phyloP scores from a whole-genome alignment of 2,113 vertebrate genomes.

The Boulengeromyrus knoepffleri region DNA sequence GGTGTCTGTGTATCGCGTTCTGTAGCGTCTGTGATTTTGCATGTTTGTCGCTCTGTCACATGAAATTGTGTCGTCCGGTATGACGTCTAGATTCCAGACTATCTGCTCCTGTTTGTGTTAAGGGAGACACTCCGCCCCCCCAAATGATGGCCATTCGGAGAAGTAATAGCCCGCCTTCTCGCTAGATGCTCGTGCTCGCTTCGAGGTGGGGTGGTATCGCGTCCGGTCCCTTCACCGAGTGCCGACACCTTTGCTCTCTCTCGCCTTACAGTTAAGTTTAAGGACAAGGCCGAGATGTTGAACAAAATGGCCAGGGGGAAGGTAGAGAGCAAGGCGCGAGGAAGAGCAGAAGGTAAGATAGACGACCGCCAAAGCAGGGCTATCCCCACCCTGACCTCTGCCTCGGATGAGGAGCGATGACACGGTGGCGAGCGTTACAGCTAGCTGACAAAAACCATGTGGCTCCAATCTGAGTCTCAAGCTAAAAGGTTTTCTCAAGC shows the following conservation, averaged over 20 bases:
- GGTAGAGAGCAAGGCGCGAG: conserved; percentile 51
- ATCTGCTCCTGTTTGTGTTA: background rate
- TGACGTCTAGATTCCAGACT: background rate
- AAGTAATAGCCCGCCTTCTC: background rate
- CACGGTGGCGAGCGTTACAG: background rate
- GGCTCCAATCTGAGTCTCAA: background rate
- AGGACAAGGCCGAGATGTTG: conserved; percentile 71
- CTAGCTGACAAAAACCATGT: background rate
- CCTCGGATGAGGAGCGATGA: background rate
- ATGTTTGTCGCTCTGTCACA: background rate
- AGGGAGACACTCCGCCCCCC: background rate
- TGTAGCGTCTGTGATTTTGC: background rate
- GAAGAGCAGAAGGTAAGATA: conserved; percentile 68
- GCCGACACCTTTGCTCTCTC: conserved; percentile 35
- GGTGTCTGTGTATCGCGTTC: background rate
- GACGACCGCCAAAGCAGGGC: background rate
- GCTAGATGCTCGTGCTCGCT: background rate
- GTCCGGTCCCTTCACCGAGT: background rate
- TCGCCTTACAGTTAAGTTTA: conserved; percentile 72
- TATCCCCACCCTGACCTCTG: background rate
- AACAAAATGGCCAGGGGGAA: conserved; percentile 65
- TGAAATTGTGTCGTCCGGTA: background rate
- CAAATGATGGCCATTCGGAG: background rate
- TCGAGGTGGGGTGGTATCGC: background rate
- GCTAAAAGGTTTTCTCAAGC: background rate